Base-by-base conservation (phyloP, 1,140 invertebrate genomes). In the Drusus annulatus region DNA sequence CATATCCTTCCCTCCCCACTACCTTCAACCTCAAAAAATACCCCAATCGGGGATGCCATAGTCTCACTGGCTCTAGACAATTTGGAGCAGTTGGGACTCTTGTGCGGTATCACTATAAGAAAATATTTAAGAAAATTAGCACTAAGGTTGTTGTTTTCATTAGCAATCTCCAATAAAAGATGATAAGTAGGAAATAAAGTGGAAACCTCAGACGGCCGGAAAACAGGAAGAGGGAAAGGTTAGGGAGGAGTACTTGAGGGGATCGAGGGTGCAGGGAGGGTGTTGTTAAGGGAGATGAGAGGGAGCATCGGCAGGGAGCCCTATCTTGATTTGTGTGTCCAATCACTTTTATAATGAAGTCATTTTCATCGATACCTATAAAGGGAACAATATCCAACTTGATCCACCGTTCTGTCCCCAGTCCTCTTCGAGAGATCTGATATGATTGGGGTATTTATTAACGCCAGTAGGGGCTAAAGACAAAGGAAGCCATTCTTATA, bases 331-430 rank as follows among this genome's bases (percentile, higher is more conserved):
- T 65, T 65, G 62, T 65, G 62, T 71, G 68, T 25, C 19, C 50
- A 71, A 71, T 71, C 68, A 71, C 45, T 71, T 71, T 71, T 71
- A 52, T 71, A 71, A 71, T 71, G 68, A 71, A 71, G 68, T 71
- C 36, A 71, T 71, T 52, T 52, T 50, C 68, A 71, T 51, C 45
- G 68, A 71, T 52, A 51, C 68, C 54, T 71, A 2, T 19, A 17
- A 23, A 16, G 68, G 45, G 45, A 71, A 71, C 68, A 71, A 51
- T 71, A 45, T 45, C 7, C 36, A 45, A 45, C 36, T 45, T 45
- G 36, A 45, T 45, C 36, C 36, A 13, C 36, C 62, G 10, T 16
- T 31, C 28, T 17, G 54, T 17, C n/a, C 6, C 0, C n/a, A 17
- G n/a, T 21, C 56, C 36, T 21, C 31, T 10, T 21, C 31, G 4